Evolutionary conservation across 2,113 vertebrate genomes (phyloP).

Genomic region (Tenebrosternarchus preto): DNA sequence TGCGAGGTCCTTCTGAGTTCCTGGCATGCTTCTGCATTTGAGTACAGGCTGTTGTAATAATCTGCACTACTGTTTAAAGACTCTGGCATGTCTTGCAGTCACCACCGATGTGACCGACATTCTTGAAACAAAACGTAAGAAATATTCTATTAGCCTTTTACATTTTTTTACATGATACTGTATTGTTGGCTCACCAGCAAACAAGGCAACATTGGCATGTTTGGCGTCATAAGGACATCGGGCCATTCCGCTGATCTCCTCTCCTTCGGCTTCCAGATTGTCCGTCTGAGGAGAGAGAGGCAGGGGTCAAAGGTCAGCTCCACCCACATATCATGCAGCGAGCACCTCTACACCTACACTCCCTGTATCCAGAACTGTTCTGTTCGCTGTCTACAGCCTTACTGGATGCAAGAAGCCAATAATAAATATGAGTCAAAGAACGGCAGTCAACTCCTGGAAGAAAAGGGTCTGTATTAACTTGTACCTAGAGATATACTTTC

Average conservation of each 20-base stretch:
- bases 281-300: slow-evolving; percentile 79
- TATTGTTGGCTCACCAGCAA: slow-evolving; percentile 82
- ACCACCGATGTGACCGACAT: background rate
- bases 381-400: background rate
- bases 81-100: background rate
- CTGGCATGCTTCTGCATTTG: slow-evolving; percentile 7
- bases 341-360: slow-evolving; percentile 5
- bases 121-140: slow-evolving; percentile 11
- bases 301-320: slow-evolving; percentile 36
- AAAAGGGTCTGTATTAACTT: slow-evolving; percentile 10
- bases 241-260: slow-evolving; percentile 98
- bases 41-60: slow-evolving; percentile 18
- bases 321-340: slow-evolving; percentile 17
- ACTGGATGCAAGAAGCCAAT: background rate
- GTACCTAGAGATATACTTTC: background rate
- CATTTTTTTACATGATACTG: background rate
- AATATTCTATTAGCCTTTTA: background rate
- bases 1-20: slow-evolving; percentile 1
- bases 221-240: slow-evolving; percentile 98
- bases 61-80: slow-evolving; percentile 12
- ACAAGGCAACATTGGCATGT: slow-evolving; percentile 93
- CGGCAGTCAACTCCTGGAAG: background rate
- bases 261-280: slow-evolving; percentile 86
- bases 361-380: slow-evolving; percentile 15
- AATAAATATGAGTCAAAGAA: background rate